Conservation (phyloP, 2,888 invertebrate genomes). For the Atrina japonica region DNA sequence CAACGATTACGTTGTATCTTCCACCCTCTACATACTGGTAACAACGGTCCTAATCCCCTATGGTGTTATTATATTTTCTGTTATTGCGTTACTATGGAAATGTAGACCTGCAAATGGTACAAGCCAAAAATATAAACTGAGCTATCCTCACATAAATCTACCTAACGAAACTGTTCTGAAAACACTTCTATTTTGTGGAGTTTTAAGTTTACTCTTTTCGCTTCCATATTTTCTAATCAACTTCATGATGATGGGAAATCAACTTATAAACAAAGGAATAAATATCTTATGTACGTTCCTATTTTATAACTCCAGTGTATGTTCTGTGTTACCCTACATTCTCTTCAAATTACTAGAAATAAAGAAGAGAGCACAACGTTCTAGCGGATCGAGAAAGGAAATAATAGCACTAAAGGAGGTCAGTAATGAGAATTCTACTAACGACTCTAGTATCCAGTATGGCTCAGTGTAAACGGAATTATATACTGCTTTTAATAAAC, state of each 20-base stretch:
- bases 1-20: constrained; percentile 44
- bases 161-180: constrained; percentile 27
- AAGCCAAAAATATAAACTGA: no score
- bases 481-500: no score
- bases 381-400: no score
- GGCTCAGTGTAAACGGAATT: no score
- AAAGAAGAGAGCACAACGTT: neutral
- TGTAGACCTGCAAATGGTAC: constrained; percentile 17
- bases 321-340: neutral
- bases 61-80: constrained; percentile 24
- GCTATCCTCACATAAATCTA: neutral
- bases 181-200: constrained; percentile 29
- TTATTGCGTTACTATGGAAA: constrained; percentile 20
- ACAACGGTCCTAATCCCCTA: constrained; percentile 45
- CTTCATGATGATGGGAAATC: constrained; percentile 29
- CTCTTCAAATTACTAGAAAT: constrained; percentile 3
- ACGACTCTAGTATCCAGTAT: no score
- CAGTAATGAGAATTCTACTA: no score
- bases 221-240: constrained; percentile 38
- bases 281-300: neutral
- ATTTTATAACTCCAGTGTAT: constrained; percentile 10
- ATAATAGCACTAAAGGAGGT: no score
- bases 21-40: constrained; percentile 43
- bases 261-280: neutral
- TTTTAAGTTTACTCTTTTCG: constrained; percentile 14